Percentiles rank a stretch among this genome's conserved stretches.
Conservation (phyloP, 2,888 invertebrate genomes). For the Acrocyrtus sp. region DNA sequence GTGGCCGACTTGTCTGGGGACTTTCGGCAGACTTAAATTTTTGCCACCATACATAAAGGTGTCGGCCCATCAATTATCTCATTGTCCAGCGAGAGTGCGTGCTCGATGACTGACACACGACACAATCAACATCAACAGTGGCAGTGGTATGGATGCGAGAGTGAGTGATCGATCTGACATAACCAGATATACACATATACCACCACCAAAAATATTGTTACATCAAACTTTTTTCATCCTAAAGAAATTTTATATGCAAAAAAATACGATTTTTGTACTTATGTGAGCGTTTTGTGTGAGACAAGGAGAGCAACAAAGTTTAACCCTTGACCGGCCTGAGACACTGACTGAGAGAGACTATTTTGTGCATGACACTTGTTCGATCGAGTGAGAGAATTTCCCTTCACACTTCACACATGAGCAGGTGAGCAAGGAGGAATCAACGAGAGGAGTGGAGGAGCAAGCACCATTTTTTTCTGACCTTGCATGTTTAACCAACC, state of each 20-base stretch:
- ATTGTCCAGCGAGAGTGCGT: conserved; percentile 16
- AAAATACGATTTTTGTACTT: neutral
- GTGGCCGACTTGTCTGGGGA: neutral
- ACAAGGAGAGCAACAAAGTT: neutral
- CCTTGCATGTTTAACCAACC: conserved; percentile 45
- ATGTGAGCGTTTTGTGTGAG: conserved; percentile 2
- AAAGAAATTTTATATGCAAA: neutral
- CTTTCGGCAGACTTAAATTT: too few species aligned
- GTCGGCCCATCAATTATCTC: too few species aligned
- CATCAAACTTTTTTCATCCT: conserved; percentile 17
- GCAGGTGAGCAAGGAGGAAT: too few species aligned
- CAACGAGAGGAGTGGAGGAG: conserved; percentile 27
- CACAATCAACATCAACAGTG: too few species aligned
- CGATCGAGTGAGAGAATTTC: too few species aligned
- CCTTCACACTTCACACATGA: too few species aligned
- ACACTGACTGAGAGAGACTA: conserved; percentile 8
- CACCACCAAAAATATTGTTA: conserved; percentile 27
- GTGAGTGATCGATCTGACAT: conserved; percentile 36
- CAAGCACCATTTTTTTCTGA: conserved; percentile 35
- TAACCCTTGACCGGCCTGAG: conserved; percentile 41
- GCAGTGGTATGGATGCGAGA: too few species aligned
- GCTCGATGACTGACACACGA: conserved; percentile 42
- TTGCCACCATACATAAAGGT: too few species aligned
- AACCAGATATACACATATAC: conserved; percentile 33
- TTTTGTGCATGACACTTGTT: conserved; percentile 30